Evolutionary conservation across 2,113 vertebrate species (phyloP).

Genomic region (Anhinga rufa): DNA sequence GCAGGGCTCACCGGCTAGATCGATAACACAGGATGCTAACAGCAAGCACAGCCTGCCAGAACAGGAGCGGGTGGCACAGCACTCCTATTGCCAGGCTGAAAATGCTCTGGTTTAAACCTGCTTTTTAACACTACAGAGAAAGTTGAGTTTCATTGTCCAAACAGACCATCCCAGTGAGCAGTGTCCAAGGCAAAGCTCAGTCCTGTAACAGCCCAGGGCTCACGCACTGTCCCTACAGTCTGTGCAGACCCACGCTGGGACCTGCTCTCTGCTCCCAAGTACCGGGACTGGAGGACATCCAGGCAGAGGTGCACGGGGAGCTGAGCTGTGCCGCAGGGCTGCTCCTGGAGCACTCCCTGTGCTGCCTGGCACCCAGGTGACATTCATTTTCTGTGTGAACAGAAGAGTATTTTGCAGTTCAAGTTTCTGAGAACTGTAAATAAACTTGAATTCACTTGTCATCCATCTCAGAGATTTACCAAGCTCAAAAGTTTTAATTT

Average conservation of each 20-base stretch:
- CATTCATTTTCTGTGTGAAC: not conserved
- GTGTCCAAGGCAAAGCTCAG: not conserved
- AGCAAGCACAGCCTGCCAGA: not conserved
- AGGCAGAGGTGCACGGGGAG: accelerated
- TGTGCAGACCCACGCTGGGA: not conserved
- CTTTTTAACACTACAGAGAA: not conserved
- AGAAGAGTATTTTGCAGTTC: slow-evolving; percentile 1
- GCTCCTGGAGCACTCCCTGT: not conserved
- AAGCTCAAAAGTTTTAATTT: slow-evolving; percentile 53
- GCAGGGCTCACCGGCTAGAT: not conserved
- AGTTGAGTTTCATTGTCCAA: not conserved
- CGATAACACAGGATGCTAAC: not conserved
- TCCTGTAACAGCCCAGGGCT: not conserved
- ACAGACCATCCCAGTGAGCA: not conserved
- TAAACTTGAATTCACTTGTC: slow-evolving; percentile 52
- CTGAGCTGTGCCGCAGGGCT: not conserved
- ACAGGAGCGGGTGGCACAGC: not conserved
- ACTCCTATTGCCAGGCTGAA: not conserved
- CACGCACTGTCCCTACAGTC: accelerated
- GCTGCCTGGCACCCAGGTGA: not conserved
- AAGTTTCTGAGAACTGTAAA: slow-evolving; percentile 48
- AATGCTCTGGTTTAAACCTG: not conserved
- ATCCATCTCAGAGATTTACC: slow-evolving; percentile 3
- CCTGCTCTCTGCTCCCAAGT: not conserved
- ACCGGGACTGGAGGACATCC: not conserved